These are phyloP conservation scores for Eucera pruinosa DNA, from an alignment of 2,888 invertebrate species.

Conservation along the genomic window DNA sequence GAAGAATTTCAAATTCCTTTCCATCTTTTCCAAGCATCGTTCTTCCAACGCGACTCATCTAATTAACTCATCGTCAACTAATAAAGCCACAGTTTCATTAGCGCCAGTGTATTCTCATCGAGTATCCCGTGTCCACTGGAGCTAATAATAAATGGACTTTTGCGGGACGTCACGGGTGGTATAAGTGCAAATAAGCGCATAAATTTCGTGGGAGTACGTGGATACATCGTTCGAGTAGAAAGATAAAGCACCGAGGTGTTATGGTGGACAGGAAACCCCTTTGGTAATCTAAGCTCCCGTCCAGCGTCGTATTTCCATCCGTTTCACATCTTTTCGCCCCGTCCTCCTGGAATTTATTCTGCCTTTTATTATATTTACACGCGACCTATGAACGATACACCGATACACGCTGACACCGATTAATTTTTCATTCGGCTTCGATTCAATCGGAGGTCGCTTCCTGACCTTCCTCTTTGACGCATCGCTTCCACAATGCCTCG, in stretches of 20 bases:
- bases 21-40: no score
- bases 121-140: no score
- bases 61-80: slow-evolving; percentile 34
- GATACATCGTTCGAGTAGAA: neutral
- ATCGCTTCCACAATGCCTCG: no score
- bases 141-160: slow-evolving; percentile 29
- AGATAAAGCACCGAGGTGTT: slow-evolving; percentile 6
- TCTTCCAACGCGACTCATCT: neutral
- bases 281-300: slow-evolving; percentile 12
- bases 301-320: neutral
- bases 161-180: neutral
- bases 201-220: neutral
- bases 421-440: slow-evolving; percentile 18
- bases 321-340: neutral
- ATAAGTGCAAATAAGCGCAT: slow-evolving; percentile 18
- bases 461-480: neutral
- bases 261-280: slow-evolving; percentile 4
- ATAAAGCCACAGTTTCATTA: slow-evolving; percentile 15
- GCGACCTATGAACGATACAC: slow-evolving; percentile 2
- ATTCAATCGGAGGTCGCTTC: neutral
- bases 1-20: no score
- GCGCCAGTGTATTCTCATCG: neutral
- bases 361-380: neutral
- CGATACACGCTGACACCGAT: slow-evolving; percentile 3
- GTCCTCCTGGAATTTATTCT: neutral